These are phyloP conservation scores for Ranitomeya imitator DNA, from an alignment of 2,113 vertebrate species.

Conservation along the genomic window DNA sequence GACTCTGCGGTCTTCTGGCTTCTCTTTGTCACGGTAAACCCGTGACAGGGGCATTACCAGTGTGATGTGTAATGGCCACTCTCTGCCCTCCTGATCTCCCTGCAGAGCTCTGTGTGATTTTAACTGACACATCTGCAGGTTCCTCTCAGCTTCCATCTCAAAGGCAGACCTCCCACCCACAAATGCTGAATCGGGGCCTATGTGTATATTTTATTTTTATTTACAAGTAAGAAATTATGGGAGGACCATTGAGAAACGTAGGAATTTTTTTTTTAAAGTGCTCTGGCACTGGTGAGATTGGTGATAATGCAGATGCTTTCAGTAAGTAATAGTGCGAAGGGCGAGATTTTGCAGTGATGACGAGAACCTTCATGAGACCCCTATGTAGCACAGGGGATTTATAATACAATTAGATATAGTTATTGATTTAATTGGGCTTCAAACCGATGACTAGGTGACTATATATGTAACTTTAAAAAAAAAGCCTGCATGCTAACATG, in stretches of 20 bases:
- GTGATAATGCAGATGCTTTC: slow-evolving; percentile 29
- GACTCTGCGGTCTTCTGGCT: too few species aligned
- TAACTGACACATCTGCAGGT: too few species aligned
- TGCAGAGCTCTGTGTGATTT: too few species aligned
- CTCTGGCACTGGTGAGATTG: neutral
- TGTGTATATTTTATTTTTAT: neutral
- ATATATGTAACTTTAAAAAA: neutral
- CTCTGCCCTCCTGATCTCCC: too few species aligned
- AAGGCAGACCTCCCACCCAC: too few species aligned
- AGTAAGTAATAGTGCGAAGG: slow-evolving; percentile 24
- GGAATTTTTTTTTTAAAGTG: neutral
- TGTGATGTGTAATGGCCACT: too few species aligned
- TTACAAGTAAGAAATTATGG: neutral
- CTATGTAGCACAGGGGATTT: neutral
- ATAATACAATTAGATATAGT: slow-evolving; percentile 4
- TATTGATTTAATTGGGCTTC: slow-evolving; percentile 13
- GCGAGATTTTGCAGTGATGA: neutral
- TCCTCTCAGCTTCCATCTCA: too few species aligned
- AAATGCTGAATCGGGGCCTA: neutral
- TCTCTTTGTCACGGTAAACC: too few species aligned
- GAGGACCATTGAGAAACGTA: neutral
- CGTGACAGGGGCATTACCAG: too few species aligned
- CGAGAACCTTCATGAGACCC: slow-evolving; percentile 17
- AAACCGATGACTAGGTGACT: neutral
- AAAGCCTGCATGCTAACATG: neutral